Evolutionary conservation across 2,113 vertebrate species (phyloP), one percentile per base, ranked within the genome.

Genomic region (Megaleporinus macrocephalus): DNA sequence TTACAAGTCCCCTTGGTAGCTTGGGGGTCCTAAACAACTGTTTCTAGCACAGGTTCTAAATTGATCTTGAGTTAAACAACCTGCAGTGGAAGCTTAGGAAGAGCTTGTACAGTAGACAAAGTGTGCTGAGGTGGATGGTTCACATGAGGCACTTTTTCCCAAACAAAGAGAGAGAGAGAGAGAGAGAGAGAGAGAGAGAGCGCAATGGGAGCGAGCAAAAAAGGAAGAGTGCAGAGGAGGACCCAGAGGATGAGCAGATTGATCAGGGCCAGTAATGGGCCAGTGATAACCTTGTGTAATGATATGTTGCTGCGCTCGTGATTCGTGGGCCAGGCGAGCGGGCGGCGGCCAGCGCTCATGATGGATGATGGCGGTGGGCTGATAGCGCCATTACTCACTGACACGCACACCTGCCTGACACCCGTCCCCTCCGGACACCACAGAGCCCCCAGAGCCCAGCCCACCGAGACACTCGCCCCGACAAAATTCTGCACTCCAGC

Each of bases 321-420:
- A 95, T 90, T 93, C 94, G 88, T 90, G 88, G 89, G 89, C 81
- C 63, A 73, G 89, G 89, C 5, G 29, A 33, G 65, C 16, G 16
- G 65, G 89, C 90, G 86, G 88, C 89, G 91, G 89, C 88, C 89
- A 90, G 92, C 88, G 92, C 90, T 93, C 95, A 94, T 98, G 97
- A 99, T 98, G 96, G 96, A 98, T 98, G 95, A 95, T 93, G 92
- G 95, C 93, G 92, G 95, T 95, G 93, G 94, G 93, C 95, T 97
- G 97, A 97, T 96, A 96, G 97, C 90, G 91, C 96, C 93, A 99
- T 99, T 97, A 98, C 95, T 99, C 98, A 98, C 94, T 89, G 93
- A 93, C 96, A 95, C 94, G 93, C 95, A 94, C 95, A 93, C 94
- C 93, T 89, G 92, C 90, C 93, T 95, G 95, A 95, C 96, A 95